Percentiles rank a stretch among this genome's conserved stretches.
Evolutionary conservation across 2,888 invertebrate genomes (phyloP).

Genomic region (Lepidocyrtoides sp.): DNA sequence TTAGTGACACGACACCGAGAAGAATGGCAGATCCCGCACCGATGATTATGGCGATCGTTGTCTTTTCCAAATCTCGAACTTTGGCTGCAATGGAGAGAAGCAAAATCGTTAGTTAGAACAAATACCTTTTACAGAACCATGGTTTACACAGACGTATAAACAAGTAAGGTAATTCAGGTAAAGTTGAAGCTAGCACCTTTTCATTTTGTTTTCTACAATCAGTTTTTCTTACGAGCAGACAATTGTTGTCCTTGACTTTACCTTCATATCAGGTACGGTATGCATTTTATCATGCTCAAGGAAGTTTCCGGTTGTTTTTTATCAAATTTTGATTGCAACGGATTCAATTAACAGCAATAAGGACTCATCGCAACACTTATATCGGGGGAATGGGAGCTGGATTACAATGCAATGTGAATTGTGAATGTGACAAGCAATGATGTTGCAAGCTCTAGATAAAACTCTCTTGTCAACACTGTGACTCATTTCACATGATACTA

Average conservation of each 20-base stretch:
- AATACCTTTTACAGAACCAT: background rate
- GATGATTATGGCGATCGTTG: slow-evolving; percentile 85
- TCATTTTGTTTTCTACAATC: background rate
- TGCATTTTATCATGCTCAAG: too few relatives aligned
- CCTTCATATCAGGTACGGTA: too few relatives aligned
- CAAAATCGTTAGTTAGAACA: background rate
- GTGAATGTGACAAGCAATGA: too few relatives aligned
- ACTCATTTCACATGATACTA: too few relatives aligned
- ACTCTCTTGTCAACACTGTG: too few relatives aligned
- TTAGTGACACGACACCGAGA: slow-evolving; percentile 83
- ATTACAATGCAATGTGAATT: too few relatives aligned
- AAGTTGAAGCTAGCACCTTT: background rate
- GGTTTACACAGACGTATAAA: background rate
- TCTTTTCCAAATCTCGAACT: slow-evolving; percentile 85
- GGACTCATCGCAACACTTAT: too few relatives aligned
- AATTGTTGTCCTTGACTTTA: slow-evolving; percentile 33
- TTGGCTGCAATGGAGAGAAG: slow-evolving; percentile 82
- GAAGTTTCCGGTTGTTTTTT: too few relatives aligned
- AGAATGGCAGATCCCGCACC: slow-evolving; percentile 83
- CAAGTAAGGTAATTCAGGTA: background rate
- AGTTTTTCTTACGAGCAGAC: background rate
- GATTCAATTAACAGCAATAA: too few relatives aligned
- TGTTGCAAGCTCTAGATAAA: too few relatives aligned
- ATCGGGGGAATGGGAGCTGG: too few relatives aligned
- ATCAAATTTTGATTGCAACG: too few relatives aligned